Evolutionary conservation across 92 coral and sea anemone genomes (phyloP).

Genomic region (Porites evermanni): DNA sequence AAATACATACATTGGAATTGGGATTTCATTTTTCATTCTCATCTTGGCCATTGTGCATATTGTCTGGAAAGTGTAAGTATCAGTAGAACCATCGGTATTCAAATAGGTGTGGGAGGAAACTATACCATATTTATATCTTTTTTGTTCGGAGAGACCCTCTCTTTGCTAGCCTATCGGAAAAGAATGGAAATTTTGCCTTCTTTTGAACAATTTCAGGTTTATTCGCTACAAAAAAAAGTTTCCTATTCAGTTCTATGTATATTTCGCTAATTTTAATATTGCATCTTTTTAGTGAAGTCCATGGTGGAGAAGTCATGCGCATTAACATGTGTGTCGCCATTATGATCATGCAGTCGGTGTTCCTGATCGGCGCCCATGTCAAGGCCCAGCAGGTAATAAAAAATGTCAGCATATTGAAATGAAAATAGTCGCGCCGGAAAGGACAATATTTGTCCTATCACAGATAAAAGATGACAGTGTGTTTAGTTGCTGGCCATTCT

Average conservation of each 20-base stretch:
- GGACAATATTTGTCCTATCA: no score
- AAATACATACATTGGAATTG: conserved; percentile 87
- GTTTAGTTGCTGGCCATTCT: no score
- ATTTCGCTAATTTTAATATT: not conserved
- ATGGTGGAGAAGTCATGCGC: conserved; percentile 94
- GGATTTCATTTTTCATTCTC: conserved; percentile 74
- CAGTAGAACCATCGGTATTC: no score
- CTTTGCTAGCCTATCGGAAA: no score
- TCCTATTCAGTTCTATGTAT: not conserved
- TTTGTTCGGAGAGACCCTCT: no score
- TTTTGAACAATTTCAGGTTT: no score
- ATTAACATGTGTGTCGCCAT: conserved; percentile 86
- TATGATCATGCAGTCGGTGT: conserved; percentile 75
- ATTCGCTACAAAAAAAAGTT: not conserved
- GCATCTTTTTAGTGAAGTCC: conserved; percentile 56
- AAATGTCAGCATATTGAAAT: no score
- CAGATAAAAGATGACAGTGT: no score
- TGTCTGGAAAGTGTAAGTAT: conserved; percentile 90
- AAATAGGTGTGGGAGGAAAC: no score
- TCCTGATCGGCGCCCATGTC: conserved; percentile 94
- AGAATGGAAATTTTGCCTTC: no score
- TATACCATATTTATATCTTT: no score
- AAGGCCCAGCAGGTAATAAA: conserved; percentile 86
- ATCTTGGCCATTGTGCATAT: conserved; percentile 78
- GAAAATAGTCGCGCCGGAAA: no score